phyloP scores from a whole-genome alignment of 2,797 vertebrate species.

The Sebastolobus alascanus region DNA sequence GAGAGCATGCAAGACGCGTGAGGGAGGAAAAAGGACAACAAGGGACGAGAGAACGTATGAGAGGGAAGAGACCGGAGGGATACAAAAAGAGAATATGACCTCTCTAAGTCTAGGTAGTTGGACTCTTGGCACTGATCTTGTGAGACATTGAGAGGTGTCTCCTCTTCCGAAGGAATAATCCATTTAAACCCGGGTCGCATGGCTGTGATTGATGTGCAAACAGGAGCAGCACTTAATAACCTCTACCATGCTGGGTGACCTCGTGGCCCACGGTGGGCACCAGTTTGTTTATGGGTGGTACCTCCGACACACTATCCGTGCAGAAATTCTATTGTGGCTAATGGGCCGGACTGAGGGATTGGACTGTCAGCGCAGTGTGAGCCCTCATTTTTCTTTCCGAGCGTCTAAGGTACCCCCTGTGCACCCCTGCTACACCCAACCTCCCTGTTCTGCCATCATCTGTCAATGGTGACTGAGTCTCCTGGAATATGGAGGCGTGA shows the following conservation, averaged over 20 bases:
- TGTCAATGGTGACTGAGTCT: constrained; percentile 89
- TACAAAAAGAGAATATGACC: constrained; percentile 65
- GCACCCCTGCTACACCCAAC: constrained; percentile 83
- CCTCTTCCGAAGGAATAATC: constrained; percentile 80
- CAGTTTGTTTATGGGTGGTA: constrained; percentile 91
- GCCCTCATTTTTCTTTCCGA: constrained; percentile 95
- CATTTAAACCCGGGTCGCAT: constrained; percentile 76
- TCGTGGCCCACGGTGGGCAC: constrained; percentile 65
- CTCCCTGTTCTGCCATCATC: constrained; percentile 89
- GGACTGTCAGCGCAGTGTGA: constrained; percentile 89
- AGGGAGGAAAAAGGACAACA: background rate
- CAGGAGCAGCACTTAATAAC: constrained; percentile 83
- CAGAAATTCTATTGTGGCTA: constrained; percentile 87
- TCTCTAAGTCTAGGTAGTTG: constrained; percentile 71
- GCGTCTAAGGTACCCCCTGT: constrained; percentile 82
- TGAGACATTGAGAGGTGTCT: constrained; percentile 76
- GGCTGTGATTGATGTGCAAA: constrained; percentile 83
- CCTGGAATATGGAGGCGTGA: constrained; percentile 89
- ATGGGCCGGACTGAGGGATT: constrained; percentile 93
- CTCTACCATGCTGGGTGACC: constrained; percentile 83
- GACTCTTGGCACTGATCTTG: constrained; percentile 78
- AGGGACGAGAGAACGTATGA: constrained; percentile 29
- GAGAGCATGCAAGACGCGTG: background rate
- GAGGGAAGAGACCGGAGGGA: constrained; percentile 36
- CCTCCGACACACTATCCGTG: constrained; percentile 86